Base-by-base conservation (phyloP, 1,140 invertebrate genomes). In the Achroia grisella region DNA sequence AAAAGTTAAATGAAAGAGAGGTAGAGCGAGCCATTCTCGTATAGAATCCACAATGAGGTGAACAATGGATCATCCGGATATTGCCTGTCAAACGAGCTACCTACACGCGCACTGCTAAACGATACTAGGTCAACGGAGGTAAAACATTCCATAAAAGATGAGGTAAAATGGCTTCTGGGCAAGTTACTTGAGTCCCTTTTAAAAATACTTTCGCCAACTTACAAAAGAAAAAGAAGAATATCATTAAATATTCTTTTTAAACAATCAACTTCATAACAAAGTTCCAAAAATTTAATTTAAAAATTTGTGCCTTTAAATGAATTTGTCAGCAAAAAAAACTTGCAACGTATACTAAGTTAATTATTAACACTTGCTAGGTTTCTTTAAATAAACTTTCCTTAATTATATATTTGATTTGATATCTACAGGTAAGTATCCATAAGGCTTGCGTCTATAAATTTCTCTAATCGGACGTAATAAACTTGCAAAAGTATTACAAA, bases 41-140 rank as follows among this genome's bases (percentile, higher is more conserved):
- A 54, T 57, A 49, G 72, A 75, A 71, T 81, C 65, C 63, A 47
- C 72, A 81, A 81, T 76, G 77, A 79, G 66, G 50, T 62, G 65
- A 67, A 77, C 73, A 81, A 78, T 73, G 73, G 69, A 78, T 73
- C 66, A 76, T 63, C 64, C 72, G 74, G 74, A 81, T 81, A 78
- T 81, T 81, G 72, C 69, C 45, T 48, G 45, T 48, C 45, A 48
- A 48, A 37, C 39, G 28, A 48, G 29, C 30, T 39, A 40, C 36
- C 29, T 40, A 47, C 44, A 37, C 28, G 35, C 14, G 14, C 35
- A 23, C 17, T 23, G 8, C 35, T 17, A 27, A 30, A 29, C 35
- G 29, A 35, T 33, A 36, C 42, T 45, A 31, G 44, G 35, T 39
- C 44, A 39, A 10, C 27, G 15, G 44, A 47, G 36, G 29, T 36